Percentiles rank a stretch among this genome's conserved stretches.
These are phyloP conservation scores for Metridium senile DNA, from an alignment of 92 coral and sea anemone genomes.

Conservation along the genomic window DNA sequence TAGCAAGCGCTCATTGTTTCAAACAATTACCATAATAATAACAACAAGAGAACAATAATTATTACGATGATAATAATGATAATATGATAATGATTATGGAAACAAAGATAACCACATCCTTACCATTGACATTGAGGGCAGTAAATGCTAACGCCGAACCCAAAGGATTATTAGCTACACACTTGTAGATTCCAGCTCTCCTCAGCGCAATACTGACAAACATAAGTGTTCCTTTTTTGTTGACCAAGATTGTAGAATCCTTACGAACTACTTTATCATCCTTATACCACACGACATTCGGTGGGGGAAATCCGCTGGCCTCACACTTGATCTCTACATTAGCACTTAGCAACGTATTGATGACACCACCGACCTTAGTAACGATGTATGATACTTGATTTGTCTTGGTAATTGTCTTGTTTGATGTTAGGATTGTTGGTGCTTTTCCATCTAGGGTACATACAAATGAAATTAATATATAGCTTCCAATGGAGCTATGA, in stretches of 20 bases:
- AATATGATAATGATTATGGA: too few relatives aligned
- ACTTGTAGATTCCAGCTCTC: conserved; percentile 74
- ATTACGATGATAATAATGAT: too few relatives aligned
- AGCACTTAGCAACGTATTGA: conserved; percentile 55
- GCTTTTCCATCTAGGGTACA: conserved; percentile 19
- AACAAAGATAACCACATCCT: background rate
- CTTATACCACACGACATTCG: conserved; percentile 59
- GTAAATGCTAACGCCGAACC: conserved; percentile 78
- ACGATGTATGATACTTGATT: conserved; percentile 29
- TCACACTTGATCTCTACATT: conserved; percentile 63
- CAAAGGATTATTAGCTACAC: conserved; percentile 76
- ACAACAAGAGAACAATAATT: too few relatives aligned
- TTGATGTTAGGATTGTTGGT: conserved; percentile 20
- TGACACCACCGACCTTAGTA: conserved; percentile 49
- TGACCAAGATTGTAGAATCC: conserved; percentile 24
- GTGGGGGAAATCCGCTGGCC: conserved; percentile 71
- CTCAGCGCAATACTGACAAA: conserved; percentile 64
- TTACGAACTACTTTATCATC: conserved; percentile 26
- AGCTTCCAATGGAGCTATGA: background rate
- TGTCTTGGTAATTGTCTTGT: conserved; percentile 9
- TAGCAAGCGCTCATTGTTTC: too few relatives aligned
- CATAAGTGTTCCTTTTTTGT: conserved; percentile 57
- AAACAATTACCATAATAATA: too few relatives aligned
- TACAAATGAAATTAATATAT: background rate
- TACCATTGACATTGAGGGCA: conserved; percentile 71